Conservation (phyloP, 2,113 vertebrate genomes). For the Elephantulus edwardii region DNA sequence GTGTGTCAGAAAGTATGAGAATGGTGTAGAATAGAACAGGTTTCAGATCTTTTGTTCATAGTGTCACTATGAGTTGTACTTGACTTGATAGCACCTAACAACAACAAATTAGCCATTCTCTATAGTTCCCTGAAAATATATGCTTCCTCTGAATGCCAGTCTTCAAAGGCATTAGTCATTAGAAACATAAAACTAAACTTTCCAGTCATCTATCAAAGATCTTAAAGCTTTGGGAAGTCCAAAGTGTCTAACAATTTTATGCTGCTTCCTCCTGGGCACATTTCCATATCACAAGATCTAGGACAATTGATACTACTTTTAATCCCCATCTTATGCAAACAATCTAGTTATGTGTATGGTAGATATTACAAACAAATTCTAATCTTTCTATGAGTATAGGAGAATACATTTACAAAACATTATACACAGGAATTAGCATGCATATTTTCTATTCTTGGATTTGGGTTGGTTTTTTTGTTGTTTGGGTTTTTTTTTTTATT, state of each 20-base stretch:
- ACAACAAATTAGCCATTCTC: too few relatives aligned
- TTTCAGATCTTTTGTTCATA: too few relatives aligned
- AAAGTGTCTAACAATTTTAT: constrained; percentile 33
- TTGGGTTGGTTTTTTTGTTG: too few relatives aligned
- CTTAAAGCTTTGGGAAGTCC: constrained; percentile 38
- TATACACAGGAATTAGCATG: neutral
- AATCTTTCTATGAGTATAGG: neutral
- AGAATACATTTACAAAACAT: neutral
- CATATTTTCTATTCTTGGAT: neutral
- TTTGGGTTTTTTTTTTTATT: neutral
- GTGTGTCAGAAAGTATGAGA: too few relatives aligned
- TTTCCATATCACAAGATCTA: neutral
- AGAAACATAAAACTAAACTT: constrained; percentile 52
- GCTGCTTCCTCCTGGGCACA: neutral
- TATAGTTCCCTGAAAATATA: constrained; percentile 6
- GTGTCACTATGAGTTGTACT: too few relatives aligned
- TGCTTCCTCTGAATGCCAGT: neutral
- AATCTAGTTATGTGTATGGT: neutral
- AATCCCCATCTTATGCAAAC: constrained; percentile 21
- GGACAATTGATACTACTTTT: neutral
- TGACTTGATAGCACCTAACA: too few relatives aligned
- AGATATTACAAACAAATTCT: constrained; percentile 28
- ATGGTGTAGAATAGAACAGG: too few relatives aligned
- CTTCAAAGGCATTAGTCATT: neutral
- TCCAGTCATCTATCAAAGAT: constrained; percentile 20